These are phyloP conservation scores for Premnoplex brunnescens DNA, from an alignment of 2,797 vertebrate genomes.

Conservation along the genomic window DNA sequence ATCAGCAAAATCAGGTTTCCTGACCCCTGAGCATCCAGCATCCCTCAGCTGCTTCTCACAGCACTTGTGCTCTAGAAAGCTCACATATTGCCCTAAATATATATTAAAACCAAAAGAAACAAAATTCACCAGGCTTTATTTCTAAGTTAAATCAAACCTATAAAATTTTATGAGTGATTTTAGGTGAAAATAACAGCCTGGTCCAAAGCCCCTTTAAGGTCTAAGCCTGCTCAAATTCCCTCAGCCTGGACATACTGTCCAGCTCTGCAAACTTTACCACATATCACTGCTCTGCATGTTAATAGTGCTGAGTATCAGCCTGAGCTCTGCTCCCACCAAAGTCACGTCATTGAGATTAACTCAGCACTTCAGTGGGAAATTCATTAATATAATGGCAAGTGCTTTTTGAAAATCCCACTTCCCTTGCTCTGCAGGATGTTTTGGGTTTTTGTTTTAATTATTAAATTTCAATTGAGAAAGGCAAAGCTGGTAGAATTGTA, in stretches of 20 bases:
- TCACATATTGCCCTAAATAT: background rate
- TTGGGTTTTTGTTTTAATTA: background rate
- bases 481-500: background rate
- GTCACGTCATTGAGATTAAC: background rate
- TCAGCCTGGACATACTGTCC: background rate
- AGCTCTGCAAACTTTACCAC: background rate
- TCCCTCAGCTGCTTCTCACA: background rate
- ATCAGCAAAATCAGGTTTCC: background rate
- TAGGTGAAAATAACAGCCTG: background rate
- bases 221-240: background rate
- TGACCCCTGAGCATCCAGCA: background rate
- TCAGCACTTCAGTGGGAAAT: background rate
- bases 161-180: background rate
- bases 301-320: background rate
- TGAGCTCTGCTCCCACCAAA: background rate
- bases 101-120: background rate
- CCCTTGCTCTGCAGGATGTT: background rate
- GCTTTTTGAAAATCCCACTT: background rate
- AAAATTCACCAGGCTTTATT: background rate
- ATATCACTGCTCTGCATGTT: fast-evolving
- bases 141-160: background rate
- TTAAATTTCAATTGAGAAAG: background rate
- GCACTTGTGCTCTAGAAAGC: background rate
- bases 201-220: background rate
- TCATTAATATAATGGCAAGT: background rate